phyloP scores from a whole-genome alignment of 2,888 invertebrate species.

The Cepaea hortensis region DNA sequence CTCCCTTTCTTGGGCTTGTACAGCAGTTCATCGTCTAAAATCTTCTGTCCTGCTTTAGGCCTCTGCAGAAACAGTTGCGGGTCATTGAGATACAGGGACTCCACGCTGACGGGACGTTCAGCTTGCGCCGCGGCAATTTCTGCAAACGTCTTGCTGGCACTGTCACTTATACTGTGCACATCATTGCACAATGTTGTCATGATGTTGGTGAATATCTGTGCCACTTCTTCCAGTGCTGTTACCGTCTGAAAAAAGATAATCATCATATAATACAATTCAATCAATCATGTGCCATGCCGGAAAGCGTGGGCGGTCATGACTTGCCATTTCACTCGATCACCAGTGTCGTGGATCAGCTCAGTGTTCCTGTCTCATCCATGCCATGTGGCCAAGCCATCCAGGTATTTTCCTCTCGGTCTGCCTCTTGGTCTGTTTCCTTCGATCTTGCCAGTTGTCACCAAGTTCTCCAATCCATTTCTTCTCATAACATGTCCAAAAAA shows the following conservation, averaged over 20 bases:
- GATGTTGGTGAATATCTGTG: conserved; percentile 61
- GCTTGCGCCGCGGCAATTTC: conserved; percentile 52
- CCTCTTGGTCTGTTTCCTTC: too few relatives aligned
- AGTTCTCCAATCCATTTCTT: too few relatives aligned
- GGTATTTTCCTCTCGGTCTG: too few relatives aligned
- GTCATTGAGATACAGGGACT: conserved; percentile 61
- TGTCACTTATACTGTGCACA: conserved; percentile 60
- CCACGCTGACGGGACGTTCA: conserved; percentile 60
- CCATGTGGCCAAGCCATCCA: too few relatives aligned
- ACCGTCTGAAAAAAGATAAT: conserved; percentile 59
- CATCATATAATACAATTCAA: neutral
- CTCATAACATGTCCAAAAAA: too few relatives aligned
- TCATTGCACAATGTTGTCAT: conserved; percentile 66
- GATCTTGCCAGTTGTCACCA: too few relatives aligned
- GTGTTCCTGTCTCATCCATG: too few relatives aligned
- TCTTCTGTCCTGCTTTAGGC: conserved; percentile 50
- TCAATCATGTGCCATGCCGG: too few relatives aligned
- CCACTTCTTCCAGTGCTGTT: conserved; percentile 62
- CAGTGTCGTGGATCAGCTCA: too few relatives aligned
- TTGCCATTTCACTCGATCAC: too few relatives aligned
- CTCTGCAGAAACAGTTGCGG: conserved; percentile 54
- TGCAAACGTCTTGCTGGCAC: conserved; percentile 53
- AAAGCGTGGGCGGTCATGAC: too few relatives aligned
- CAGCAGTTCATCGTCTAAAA: conserved; percentile 55
- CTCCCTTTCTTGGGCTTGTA: conserved; percentile 42